phyloP scores from a whole-genome alignment of 2,113 vertebrate genomes.

The Pteropus alecto region DNA sequence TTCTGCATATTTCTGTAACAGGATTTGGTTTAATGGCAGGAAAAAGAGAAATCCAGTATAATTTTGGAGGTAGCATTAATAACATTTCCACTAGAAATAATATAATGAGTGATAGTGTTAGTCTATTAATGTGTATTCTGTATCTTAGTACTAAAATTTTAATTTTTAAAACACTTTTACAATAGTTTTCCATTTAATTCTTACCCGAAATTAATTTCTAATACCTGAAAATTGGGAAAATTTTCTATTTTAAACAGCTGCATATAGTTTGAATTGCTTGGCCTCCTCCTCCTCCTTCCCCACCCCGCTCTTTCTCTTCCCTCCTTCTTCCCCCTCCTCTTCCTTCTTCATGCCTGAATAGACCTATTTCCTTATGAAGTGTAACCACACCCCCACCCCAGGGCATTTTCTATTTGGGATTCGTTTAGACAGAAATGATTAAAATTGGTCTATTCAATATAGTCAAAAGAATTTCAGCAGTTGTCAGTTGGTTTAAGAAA shows the following conservation, averaged over 20 bases:
- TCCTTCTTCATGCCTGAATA: neutral
- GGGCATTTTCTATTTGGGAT: neutral
- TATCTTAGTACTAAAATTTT: neutral
- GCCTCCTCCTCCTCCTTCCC: too few species aligned
- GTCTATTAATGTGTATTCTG: neutral
- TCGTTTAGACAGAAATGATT: neutral
- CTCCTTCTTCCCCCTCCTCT: too few species aligned
- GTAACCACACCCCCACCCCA: neutral
- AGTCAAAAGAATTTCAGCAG: neutral
- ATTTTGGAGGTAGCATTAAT: neutral
- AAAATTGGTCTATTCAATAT: neutral
- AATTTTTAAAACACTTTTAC: neutral
- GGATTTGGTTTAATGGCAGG: neutral
- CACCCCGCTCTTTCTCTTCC: too few species aligned
- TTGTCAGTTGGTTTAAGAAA: neutral
- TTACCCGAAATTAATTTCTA: neutral
- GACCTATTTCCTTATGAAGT: neutral
- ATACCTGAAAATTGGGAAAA: neutral
- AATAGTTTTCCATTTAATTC: neutral
- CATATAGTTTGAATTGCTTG: neutral
- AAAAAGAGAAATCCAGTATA: slow-evolving; percentile 21
- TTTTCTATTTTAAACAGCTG: neutral
- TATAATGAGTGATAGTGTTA: neutral
- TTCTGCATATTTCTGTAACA: neutral
- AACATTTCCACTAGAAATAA: neutral